Evolutionary conservation across 2,888 invertebrate species (phyloP).

Genomic region (Sphaeridia pumilis): DNA sequence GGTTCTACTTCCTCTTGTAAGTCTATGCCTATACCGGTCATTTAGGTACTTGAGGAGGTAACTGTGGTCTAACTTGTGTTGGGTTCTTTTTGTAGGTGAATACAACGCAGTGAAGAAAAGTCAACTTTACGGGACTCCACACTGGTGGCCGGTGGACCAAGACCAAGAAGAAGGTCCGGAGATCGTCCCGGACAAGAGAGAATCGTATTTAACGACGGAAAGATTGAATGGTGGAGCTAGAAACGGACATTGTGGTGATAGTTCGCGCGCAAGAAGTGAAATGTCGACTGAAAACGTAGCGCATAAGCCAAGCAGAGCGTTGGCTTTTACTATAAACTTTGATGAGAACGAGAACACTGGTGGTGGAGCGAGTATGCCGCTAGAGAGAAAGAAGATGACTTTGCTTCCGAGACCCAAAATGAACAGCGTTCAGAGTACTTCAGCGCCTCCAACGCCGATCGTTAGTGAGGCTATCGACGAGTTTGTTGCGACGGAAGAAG

Average conservation of each 20-base stretch:
- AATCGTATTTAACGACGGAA: not conserved
- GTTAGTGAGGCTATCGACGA: not conserved
- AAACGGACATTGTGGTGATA: too few relatives aligned
- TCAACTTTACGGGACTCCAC: conserved; percentile 28
- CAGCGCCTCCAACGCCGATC: too few relatives aligned
- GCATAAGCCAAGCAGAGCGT: not conserved
- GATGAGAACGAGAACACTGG: too few relatives aligned
- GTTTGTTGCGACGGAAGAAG: not conserved
- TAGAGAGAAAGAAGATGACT: not conserved
- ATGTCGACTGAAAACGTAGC: not conserved
- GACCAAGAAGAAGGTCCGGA: not conserved
- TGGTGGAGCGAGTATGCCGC: too few relatives aligned
- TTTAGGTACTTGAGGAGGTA: too few relatives aligned
- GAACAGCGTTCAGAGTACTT: too few relatives aligned
- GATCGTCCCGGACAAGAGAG: not conserved
- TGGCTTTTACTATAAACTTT: conserved; percentile 1
- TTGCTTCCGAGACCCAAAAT: too few relatives aligned
- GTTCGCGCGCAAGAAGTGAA: not conserved
- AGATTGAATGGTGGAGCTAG: not conserved
- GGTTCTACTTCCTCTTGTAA: conserved; percentile 11
- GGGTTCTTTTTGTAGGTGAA: too few relatives aligned
- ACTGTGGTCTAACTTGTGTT: too few relatives aligned
- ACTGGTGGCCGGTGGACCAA: conserved; percentile 29
- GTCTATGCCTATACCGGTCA: too few relatives aligned
- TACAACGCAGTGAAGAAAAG: conserved; percentile 11